Base-by-base conservation (phyloP, 2,888 invertebrate genomes). In the Alloplasta piceator region DNA sequence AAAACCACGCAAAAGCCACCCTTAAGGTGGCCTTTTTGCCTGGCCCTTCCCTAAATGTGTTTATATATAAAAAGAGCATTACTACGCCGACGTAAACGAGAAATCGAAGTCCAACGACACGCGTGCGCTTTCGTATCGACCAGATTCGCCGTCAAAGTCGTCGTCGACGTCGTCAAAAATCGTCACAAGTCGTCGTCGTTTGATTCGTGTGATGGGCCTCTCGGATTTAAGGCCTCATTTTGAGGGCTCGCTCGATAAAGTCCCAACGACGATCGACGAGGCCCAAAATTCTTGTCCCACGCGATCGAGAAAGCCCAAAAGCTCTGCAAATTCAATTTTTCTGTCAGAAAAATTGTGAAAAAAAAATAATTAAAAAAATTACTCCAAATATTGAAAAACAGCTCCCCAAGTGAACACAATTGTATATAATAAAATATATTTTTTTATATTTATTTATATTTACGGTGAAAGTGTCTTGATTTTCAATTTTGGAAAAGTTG, bases 121-220 rank as follows among this genome's bases (percentile, higher is more conserved):
- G 87, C 87, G 86, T 86, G 87, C 85, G 84, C 88, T 83, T 84
- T 81, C 80, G 80, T 90, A 90, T 90, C 90, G 90, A 90, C 89
- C 90, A 86, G 87, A 87, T 85, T 86, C 83, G 72, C 64, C 61
- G 61, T 72, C 64, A 64, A 63, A 36, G 43, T 39, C 56, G 66
- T 46, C 73, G 66, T 16, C 58, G 52, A 14, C 14, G 12, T 4
- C 52, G 52, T 52, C 12, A 14, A 26, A 26, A 26, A 26, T 26
- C 26, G 1, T 26, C 26, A 26, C 26, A 26, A 14, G 14, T 72
- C 71, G 50, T 50, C 71, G 66, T 55, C 61, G 72, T 61, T 63
- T 66, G 52, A 64, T 38, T 38, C 14, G 72, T 68, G 67, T 56
- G 77, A 46, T 55, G 64, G 64, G 64, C 6, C 39, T 60, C 64